Evolutionary conservation across 1,140 invertebrate species (phyloP).

Genomic region (Pectinophora gossypiella): DNA sequence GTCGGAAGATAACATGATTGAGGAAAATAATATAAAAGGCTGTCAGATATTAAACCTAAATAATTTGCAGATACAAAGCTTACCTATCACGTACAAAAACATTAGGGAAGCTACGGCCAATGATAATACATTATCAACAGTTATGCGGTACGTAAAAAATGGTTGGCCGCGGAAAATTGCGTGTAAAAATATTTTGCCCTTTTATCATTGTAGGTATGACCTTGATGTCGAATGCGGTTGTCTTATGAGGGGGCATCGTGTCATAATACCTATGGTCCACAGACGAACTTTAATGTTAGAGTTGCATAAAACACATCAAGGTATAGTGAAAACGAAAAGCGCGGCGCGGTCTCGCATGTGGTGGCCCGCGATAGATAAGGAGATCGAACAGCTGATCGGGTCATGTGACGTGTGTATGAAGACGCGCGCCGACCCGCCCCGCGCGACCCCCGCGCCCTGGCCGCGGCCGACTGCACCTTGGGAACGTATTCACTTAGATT

Average conservation of each 20-base stretch:
- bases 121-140: not conserved
- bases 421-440: not conserved
- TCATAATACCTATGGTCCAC: constrained; percentile 18
- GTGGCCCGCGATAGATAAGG: no score
- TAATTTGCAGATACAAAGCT: no score
- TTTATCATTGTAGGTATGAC: not conserved
- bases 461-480: not conserved
- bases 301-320: constrained; percentile 24
- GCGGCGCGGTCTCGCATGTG: constrained; percentile 17
- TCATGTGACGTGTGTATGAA: not conserved
- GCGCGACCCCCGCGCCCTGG: not conserved
- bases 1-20: constrained; percentile 12
- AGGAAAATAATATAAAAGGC: constrained; percentile 8
- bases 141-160: not conserved
- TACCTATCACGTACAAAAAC: not conserved
- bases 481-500: constrained; percentile 6
- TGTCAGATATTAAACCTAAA: no score
- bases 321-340: constrained; percentile 25
- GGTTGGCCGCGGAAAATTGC: constrained; percentile 5
- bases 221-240: constrained; percentile 2
- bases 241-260: constrained; percentile 12
- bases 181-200: not conserved
- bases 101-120: not conserved
- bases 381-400: not conserved
- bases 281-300: constrained; percentile 15